A percentile compares a stretch with the other conserved stretches of the same genome.
Conservation (phyloP, 2,113 vertebrate genomes). For the Micromys minutus region DNA sequence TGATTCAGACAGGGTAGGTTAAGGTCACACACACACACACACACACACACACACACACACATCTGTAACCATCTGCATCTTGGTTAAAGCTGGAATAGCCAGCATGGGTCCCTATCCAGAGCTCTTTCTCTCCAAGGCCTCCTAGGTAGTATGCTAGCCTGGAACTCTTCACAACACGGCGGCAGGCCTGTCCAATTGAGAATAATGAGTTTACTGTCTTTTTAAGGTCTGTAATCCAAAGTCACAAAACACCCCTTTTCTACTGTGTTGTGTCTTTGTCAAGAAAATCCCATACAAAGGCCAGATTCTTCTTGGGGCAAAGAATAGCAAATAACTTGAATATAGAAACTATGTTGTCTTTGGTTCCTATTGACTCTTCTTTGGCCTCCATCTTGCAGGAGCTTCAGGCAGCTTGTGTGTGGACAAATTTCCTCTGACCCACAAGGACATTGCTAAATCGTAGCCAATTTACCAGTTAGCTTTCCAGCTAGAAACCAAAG, state of each 20-base stretch:
- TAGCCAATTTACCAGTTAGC: background rate
- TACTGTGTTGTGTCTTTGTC: background rate
- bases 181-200: background rate
- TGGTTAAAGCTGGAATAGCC: background rate
- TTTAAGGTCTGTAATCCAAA: background rate
- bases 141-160: background rate
- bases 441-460: background rate
- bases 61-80: conserved; percentile 35
- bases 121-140: background rate
- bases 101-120: background rate
- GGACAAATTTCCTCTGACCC: background rate
- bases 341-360: background rate
- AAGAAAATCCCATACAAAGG: background rate
- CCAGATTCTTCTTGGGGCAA: background rate
- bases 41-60: background rate
- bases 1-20: background rate
- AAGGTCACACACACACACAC: background rate
- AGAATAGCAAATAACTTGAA: background rate
- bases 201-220: background rate
- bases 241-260: background rate
- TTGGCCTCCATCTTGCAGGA: background rate
- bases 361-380: background rate
- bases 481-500: conserved; percentile 26
- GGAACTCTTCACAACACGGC: background rate
- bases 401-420: background rate